A percentile compares a stretch with the other conserved stretches of the same genome.
These are phyloP conservation scores for Anas flavirostris DNA, from an alignment of 2,797 vertebrate species.

Conservation along the genomic window DNA sequence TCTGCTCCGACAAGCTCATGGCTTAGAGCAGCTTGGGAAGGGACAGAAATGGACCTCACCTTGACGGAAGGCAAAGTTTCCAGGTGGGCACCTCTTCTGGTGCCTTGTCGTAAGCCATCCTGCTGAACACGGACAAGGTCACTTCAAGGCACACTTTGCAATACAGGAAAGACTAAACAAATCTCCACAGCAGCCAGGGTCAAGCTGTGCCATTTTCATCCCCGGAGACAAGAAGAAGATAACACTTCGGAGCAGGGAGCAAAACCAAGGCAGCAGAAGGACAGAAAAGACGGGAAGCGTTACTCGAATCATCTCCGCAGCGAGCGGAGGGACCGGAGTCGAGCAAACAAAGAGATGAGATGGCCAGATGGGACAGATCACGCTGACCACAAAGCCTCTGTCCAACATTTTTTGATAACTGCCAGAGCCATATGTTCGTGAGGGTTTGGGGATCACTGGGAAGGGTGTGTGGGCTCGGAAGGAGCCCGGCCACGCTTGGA, in stretches of 20 bases:
- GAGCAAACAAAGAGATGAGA: slow-evolving; percentile 36
- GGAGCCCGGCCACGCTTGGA: rapidly evolving
- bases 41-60: neutral
- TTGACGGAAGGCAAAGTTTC: neutral
- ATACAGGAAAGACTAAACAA: slow-evolving; percentile 43
- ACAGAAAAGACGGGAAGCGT: slow-evolving; percentile 1
- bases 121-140: neutral
- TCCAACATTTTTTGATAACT: slow-evolving; percentile 54
- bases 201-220: slow-evolving; percentile 27
- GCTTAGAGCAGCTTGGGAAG: neutral
- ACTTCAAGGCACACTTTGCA: neutral
- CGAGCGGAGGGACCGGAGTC: neutral
- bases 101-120: rapidly evolving
- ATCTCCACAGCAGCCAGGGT: slow-evolving; percentile 16
- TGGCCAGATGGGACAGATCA: slow-evolving; percentile 66
- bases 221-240: neutral
- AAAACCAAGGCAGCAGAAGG: neutral
- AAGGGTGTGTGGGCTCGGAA: neutral
- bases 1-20: neutral
- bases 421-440: slow-evolving; percentile 29
- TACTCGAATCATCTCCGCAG: slow-evolving; percentile 53
- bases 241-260: slow-evolving; percentile 23
- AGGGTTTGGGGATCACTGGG: slow-evolving; percentile 17
- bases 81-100: rapidly evolving
- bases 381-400: slow-evolving; percentile 52